Evolutionary conservation across 1,140 invertebrate species (phyloP), one percentile per base, ranked within the genome.

Genomic region (Zaprionus ornatus): DNA sequence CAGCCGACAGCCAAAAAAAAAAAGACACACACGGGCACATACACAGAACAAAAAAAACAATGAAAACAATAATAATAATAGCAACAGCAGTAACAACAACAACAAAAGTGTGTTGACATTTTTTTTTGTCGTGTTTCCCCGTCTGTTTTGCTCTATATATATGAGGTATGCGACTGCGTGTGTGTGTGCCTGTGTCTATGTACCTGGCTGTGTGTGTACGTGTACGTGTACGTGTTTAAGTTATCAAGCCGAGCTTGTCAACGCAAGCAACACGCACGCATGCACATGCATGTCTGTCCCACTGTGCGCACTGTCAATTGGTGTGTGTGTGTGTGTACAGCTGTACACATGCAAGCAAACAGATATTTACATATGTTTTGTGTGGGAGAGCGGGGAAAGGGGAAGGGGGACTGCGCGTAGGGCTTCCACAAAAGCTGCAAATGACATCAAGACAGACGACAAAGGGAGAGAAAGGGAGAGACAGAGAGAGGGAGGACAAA

Each of bases 221-320:
- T 75, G 55, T 69, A 59, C 40, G 77, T 62, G 74, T 88, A 86
- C 84, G 84, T 88, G 83, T 86, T 83, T 87, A 88, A 86, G 88
- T 86, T 88, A 86, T 86, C 84, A 86, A 86, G 85, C 84, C 81
- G 74, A 87, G 84, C 84, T 90, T 87, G 85, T 90, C 85, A 84
- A 68, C 74, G 73, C 84, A 73, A 61, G 55, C 84, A 76, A 54
- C 83, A 87, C 80, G 84, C 84, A 87, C 71, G 63, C 59, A 70
- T 50, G 62, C 37, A 50, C 27, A 19, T 56, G 19, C 40, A 45
- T 45, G 40, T 45, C 15, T 42, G 5, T 42, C 15, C n/a, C 40
- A n/a, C 40, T 40, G 37, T 40, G 37, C 40, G 6, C 13, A 15
- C 40, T 42, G 4, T 42, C 15, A 7, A 13, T 45, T 21, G n/a